Evolutionary conservation across 2,113 vertebrate genomes (phyloP).

Genomic region (Smithornis capensis): DNA sequence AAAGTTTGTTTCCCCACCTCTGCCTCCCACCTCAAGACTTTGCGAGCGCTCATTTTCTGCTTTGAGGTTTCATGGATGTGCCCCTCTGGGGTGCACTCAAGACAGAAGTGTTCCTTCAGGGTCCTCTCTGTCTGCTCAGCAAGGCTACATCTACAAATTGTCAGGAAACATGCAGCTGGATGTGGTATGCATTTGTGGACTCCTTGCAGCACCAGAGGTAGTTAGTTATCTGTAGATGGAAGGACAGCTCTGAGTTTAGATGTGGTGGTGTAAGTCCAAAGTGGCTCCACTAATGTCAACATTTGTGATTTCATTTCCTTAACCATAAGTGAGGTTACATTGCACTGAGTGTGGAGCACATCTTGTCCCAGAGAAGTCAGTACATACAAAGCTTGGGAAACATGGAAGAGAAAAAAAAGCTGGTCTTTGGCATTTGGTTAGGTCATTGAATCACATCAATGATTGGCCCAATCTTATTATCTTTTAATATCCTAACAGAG

Average conservation of each 20-base stretch:
- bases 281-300: neutral
- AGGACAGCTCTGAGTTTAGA: neutral
- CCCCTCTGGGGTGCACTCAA: accelerated
- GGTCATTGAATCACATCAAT: neutral
- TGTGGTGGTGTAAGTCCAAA: neutral
- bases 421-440: neutral
- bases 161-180: neutral
- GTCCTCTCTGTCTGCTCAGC: neutral
- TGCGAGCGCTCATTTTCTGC: neutral
- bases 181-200: accelerated
- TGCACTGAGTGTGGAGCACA: neutral
- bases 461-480: accelerated
- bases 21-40: neutral
- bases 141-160: neutral
- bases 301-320: neutral
- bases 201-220: neutral
- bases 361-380: neutral
- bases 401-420: neutral
- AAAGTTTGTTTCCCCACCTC: neutral
- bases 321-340: accelerated
- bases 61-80: neutral
- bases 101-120: neutral
- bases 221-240: neutral
- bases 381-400: accelerated
- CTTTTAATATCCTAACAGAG: neutral